Base-by-base conservation (phyloP, 1,140 invertebrate genomes). In the Chrysoperla carnea region DNA sequence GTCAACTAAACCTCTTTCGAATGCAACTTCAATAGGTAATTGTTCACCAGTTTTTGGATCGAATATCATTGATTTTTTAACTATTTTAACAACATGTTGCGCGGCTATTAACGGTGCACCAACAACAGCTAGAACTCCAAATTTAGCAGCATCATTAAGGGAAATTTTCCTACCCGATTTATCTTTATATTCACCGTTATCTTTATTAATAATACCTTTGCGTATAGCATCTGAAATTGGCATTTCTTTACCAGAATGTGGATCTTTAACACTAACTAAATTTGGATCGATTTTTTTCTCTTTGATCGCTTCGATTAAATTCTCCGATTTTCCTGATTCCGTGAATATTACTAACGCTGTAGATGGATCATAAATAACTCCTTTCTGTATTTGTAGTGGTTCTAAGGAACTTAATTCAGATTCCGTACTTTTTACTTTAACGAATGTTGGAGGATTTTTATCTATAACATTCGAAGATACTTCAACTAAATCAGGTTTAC, bases 1-100 rank as follows among this genome's bases (percentile, higher is more conserved):
- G 61, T 81, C 75, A n/a, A 81, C 75, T 23, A 89, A 61, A 3
- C 84, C 85, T 44, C 77, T 64, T 59, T 84, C 74, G 36, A 86
- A 70, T 23, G 86, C 86, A 33, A 85, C 78, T 61, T 87, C 75
- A 50, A 83, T 70, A 1, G 80, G 75, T 31, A 87, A 61, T 54
- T 78, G 73, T 55, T 80, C 71, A 8, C 81, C 81, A 8, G 81
- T 84, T 44, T 69, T 68, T 6, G 85, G 84, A 66, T 90, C 84
- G 40, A 74, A 65, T 11, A 88, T 72, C 66, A 81, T 76, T 3
- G 74, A 63, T 57, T 70, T 73, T 51, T 65, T 64, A 6, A 70
- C 63, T 6, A 64, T 62, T 48, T 68, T 63, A 6, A 67, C 56
- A 14, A 64, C 57, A 12, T 62, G 59, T 13, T 74, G 70, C 4